Evolutionary conservation across 2,113 vertebrate genomes (phyloP), one percentile per base, ranked within the genome.

Genomic region (Trematocara nigrifrons): DNA sequence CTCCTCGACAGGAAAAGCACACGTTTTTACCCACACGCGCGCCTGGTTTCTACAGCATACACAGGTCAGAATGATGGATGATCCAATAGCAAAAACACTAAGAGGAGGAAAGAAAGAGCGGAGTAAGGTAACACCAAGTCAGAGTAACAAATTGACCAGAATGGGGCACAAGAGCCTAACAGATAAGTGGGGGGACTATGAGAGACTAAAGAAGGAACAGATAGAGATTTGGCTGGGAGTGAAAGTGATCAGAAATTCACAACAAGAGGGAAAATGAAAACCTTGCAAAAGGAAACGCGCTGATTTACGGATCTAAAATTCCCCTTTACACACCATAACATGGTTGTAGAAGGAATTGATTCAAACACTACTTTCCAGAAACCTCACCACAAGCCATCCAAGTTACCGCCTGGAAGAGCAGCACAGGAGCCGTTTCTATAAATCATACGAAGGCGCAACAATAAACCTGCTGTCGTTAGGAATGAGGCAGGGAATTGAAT

Each of bases 51-150:
- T 54, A 40, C 54, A 49, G 80, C 89, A 56, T 83, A 81, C 83
- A 86, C 82, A 20, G 49, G 87, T 79, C 84, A 88, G 49, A 52
- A 87, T 93, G 92, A 95, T 93, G 91, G 89, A 94, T 93, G 89
- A 85, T 29, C 71, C 86, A 59, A 87, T 71, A 79, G 80, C 33
- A 80, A 89, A 90, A 87, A 89, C 79, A 83, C 86, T 90, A 71
- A 80, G 29, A 81, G 80, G 53, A 22, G 64, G 22, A 53, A 78
- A 3, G 79, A 53, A 78, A 7, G 59, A 56, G 18, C 22, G 9
- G 47, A n/a, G 38, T 4, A 3, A 54, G 85, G 40, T 31, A 88
- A 53, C 53, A 66, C 31, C 9, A 6, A 53, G 80, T 69, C 80
- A 77, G 82, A 49, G 69, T 82, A 79, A 88, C 31, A 86, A 90